Percentiles rank a stretch among this genome's conserved stretches.
Evolutionary conservation across 2,888 invertebrate genomes (phyloP).

Genomic region (Philereme vetulata): DNA sequence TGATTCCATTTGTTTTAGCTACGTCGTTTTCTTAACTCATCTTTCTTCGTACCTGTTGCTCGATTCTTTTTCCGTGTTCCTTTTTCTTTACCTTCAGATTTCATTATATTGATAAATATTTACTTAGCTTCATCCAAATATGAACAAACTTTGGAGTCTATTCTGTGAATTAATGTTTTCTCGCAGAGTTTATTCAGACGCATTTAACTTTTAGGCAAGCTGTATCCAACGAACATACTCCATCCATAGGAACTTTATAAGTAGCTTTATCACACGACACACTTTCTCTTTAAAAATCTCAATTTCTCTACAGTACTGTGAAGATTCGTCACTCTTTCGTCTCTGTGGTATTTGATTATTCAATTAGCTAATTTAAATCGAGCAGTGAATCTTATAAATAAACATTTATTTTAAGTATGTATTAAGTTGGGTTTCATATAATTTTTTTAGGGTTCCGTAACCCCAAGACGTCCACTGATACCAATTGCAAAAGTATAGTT

Average conservation of each 20-base stretch:
- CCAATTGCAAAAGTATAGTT: too few species aligned
- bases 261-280: not conserved
- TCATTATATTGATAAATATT: not conserved
- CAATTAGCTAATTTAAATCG: slow-evolving; percentile 13
- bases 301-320: not conserved
- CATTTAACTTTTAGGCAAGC: too few species aligned
- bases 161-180: too few species aligned
- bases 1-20: slow-evolving; percentile 60
- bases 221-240: too few species aligned
- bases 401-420: slow-evolving; percentile 23
- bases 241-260: too few species aligned
- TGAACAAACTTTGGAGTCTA: too few species aligned
- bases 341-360: slow-evolving; percentile 4
- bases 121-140: too few species aligned
- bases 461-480: too few species aligned
- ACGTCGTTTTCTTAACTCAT: slow-evolving; percentile 36
- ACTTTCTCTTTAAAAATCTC: slow-evolving; percentile 1
- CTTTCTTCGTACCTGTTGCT: slow-evolving; percentile 27
- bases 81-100: not conserved
- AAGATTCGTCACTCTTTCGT: slow-evolving; percentile 2
- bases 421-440: slow-evolving; percentile 46
- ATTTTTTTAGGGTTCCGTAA: slow-evolving; percentile 21
- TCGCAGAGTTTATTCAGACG: too few species aligned
- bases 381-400: slow-evolving; percentile 26
- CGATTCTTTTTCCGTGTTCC: slow-evolving; percentile 22